Evolutionary conservation across 2,797 vertebrate genomes (phyloP).

Genomic region (Rhinichthys osculus): DNA sequence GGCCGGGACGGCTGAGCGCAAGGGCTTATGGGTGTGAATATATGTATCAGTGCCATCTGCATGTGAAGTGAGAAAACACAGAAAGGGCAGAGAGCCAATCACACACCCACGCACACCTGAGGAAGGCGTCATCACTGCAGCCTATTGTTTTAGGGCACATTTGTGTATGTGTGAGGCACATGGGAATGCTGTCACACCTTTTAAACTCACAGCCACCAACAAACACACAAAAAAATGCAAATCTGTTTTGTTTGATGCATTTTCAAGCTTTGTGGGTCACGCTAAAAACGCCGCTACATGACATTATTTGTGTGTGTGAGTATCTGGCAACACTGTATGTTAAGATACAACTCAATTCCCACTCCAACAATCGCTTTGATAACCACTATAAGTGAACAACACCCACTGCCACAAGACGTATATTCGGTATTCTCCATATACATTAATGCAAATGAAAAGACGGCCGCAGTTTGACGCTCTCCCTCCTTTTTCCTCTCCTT

Average conservation of each 20-base stretch:
- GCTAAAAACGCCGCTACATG: conserved; percentile 15
- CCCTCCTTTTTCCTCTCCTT: conserved; percentile 38
- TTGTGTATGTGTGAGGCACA: conserved; percentile 48
- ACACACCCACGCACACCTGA: conserved; percentile 61
- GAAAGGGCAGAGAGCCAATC: conserved; percentile 60
- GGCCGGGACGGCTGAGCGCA: conserved; percentile 48
- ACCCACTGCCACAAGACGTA: conserved; percentile 41
- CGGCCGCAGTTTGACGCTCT: conserved; percentile 67
- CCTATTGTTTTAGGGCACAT: conserved; percentile 60
- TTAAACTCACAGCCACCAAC: conserved; percentile 44
- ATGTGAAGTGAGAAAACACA: conserved; percentile 61
- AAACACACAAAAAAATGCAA: conserved; percentile 43
- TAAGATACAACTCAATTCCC: conserved; percentile 63
- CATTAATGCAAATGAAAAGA: conserved; percentile 80
- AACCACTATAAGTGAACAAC: conserved; percentile 62
- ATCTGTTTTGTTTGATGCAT: conserved; percentile 33
- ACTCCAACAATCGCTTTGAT: conserved; percentile 68
- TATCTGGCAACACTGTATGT: conserved; percentile 21
- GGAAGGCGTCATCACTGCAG: conserved; percentile 52
- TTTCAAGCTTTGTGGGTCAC: conserved; percentile 22
- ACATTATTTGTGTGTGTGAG: conserved; percentile 18
- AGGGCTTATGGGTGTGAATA: conserved; percentile 66
- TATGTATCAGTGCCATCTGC: conserved; percentile 67
- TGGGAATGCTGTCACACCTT: conserved; percentile 56
- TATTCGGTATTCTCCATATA: conserved; percentile 69